phyloP scores from a whole-genome alignment of 1,140 invertebrate species.

The Tetragonula clypearis region DNA sequence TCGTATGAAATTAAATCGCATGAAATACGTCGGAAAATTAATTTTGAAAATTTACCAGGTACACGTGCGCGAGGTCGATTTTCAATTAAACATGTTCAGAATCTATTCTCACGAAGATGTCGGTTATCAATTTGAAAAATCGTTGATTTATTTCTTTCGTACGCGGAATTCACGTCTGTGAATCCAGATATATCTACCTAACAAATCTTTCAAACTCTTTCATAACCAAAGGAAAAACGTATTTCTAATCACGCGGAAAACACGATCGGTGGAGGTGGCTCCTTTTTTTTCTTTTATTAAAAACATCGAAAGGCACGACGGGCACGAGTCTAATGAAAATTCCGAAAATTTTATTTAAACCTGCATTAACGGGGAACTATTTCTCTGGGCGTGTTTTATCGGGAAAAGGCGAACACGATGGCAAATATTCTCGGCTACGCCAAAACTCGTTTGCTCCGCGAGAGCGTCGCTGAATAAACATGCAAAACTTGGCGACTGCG shows the following conservation, averaged over 20 bases:
- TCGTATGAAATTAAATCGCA: too few species aligned
- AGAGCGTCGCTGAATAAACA: slow-evolving; percentile 19
- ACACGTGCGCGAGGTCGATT: too few species aligned
- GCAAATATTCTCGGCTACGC: slow-evolving; percentile 15
- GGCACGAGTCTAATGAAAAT: background rate
- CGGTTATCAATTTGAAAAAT: too few species aligned
- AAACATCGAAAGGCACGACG: background rate
- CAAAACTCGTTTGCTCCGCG: slow-evolving; percentile 17
- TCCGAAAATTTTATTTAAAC: slow-evolving; percentile 9
- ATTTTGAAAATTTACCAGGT: too few species aligned
- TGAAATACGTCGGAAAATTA: too few species aligned
- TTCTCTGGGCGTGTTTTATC: background rate
- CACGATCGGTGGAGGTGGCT: background rate
- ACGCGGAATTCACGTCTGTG: too few species aligned
- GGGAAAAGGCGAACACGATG: background rate
- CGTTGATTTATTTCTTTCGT: too few species aligned
- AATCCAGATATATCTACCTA: too few species aligned
- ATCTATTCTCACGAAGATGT: too few species aligned
- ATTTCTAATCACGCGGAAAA: too few species aligned
- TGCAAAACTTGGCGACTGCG: slow-evolving; percentile 54
- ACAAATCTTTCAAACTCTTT: too few species aligned
- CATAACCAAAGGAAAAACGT: background rate
- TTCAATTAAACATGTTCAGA: too few species aligned
- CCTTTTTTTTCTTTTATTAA: background rate
- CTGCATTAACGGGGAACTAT: slow-evolving; percentile 10